These are phyloP conservation scores for Listronotus bonariensis DNA, from an alignment of 1,140 invertebrate species.

Conservation along the genomic window DNA sequence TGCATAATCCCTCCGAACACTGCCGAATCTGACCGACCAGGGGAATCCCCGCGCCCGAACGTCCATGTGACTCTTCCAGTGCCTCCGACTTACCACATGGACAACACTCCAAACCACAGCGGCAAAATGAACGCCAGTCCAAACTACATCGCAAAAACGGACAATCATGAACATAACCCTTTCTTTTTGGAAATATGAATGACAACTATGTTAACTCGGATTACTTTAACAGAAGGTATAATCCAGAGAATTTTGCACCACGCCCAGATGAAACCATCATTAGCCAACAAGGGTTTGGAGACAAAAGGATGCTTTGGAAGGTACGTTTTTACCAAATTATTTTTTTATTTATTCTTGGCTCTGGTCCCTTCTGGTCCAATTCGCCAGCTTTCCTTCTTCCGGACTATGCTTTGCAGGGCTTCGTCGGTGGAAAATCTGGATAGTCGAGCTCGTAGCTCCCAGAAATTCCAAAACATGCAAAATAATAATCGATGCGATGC, in stretches of 20 bases:
- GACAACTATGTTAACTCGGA: constrained; percentile 45
- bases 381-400: too few species aligned
- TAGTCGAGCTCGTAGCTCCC: too few species aligned
- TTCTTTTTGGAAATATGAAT: constrained; percentile 46
- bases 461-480: too few species aligned
- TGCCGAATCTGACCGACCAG: background rate
- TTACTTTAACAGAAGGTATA: constrained; percentile 47
- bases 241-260: constrained; percentile 43
- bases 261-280: background rate
- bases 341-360: too few species aligned
- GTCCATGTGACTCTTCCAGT: background rate
- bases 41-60: background rate
- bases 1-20: constrained; percentile 27
- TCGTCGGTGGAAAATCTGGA: too few species aligned
- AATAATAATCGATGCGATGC: too few species aligned
- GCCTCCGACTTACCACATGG: background rate
- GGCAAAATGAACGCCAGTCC: background rate
- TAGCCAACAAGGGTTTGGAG: background rate
- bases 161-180: constrained; percentile 38
- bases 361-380: too few species aligned
- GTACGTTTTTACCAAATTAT: constrained; percentile 1
- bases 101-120: background rate
- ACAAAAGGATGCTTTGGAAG: background rate
- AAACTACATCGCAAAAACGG: background rate
- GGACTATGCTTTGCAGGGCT: too few species aligned